phyloP scores from a whole-genome alignment of 2,797 vertebrate species.

The Clarias platycephalus region DNA sequence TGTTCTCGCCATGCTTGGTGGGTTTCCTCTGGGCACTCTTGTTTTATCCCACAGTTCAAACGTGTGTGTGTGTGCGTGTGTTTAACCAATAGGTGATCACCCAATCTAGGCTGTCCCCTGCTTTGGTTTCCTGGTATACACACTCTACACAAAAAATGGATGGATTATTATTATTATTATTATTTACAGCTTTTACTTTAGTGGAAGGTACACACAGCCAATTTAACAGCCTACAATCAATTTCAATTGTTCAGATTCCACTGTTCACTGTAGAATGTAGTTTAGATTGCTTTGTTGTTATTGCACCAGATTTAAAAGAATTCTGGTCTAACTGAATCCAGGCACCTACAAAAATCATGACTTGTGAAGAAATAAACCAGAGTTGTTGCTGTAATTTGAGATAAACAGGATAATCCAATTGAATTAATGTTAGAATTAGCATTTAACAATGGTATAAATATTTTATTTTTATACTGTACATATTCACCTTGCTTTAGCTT shows the following conservation, averaged over 20 bases:
- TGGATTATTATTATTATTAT: too few relatives aligned
- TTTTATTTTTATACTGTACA: too few relatives aligned
- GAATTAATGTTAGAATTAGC: background rate
- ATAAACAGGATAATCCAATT: background rate
- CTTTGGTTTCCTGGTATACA: too few relatives aligned
- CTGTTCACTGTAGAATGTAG: background rate
- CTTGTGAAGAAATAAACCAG: too few relatives aligned
- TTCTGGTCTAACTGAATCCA: background rate
- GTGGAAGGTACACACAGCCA: background rate
- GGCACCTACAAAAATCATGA: background rate
- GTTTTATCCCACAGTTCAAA: too few relatives aligned
- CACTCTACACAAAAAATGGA: too few relatives aligned
- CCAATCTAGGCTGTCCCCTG: too few relatives aligned
- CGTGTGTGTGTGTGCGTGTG: too few relatives aligned
- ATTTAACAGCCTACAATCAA: background rate
- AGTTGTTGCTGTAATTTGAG: background rate
- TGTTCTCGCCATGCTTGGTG: too few relatives aligned
- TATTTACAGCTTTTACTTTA: background rate
- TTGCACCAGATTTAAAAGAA: background rate
- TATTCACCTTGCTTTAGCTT: background rate
- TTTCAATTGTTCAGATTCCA: background rate
- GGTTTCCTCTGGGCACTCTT: too few relatives aligned
- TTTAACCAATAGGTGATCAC: too few relatives aligned
- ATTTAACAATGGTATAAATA: background rate
- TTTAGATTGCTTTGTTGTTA: background rate